Evolutionary conservation across 2,888 invertebrate species (phyloP), one percentile per base, ranked within the genome.

Genomic region (Apamea monoglypha): DNA sequence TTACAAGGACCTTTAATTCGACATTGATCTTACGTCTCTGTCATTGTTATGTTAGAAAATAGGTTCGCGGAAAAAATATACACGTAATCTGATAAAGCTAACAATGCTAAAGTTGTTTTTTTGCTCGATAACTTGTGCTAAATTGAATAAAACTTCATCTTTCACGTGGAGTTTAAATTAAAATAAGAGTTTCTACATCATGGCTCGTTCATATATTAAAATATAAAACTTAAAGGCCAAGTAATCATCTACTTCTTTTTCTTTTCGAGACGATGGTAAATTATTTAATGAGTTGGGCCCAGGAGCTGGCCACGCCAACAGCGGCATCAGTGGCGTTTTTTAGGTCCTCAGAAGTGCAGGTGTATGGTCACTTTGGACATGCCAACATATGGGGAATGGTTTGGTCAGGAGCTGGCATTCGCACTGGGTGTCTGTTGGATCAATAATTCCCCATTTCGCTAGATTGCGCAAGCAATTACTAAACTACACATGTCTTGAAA

Each of bases 1-100:
- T 92, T 92, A 94, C 96, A 95, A 95, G 96, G 95, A 94, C 92
- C 83, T 80, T 81, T 83, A 80, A 84, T 82, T 81, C 85, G 92
- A 89, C 91, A 92, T 92, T 91, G 92, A 88, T 87, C 82, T 85
- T 71, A 81, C 78, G 70, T 74, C 72, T 74, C 73, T 77, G 76
- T 61, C 76, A 79, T 80, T 87, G 78, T 85, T 81, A 83, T 68
- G 77, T 76, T 84, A 80, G 78, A 86, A 84, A 89, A 86, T 73
- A 63, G 53, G 10, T 83, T 86, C 66, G 68, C 70, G 74, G 79
- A 84, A 87, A 83, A 83, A 69, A 79, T 70, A 73, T 74, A 16
- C 50, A 83, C 61, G 73, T 84, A 86, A 80, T 82, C 77, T 84
- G 87, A 90, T 88, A 85, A 88, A 7, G 78, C 82, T 77, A 75